phyloP scores from a whole-genome alignment of 2,797 vertebrate genomes.

The Esox lucius region DNA sequence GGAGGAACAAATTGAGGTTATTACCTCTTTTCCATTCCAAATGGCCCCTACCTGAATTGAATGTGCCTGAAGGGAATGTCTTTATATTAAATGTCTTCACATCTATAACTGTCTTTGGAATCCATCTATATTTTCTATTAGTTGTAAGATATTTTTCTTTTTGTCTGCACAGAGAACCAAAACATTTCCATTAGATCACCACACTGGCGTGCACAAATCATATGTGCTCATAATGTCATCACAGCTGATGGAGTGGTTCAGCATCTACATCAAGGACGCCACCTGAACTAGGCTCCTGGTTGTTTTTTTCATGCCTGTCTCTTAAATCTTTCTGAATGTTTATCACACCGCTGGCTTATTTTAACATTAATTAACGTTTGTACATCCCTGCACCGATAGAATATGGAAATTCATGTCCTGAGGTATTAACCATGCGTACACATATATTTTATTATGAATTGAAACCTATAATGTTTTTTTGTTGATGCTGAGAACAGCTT shows the following conservation, averaged over 20 bases:
- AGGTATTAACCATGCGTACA: too few species aligned
- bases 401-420: too few species aligned
- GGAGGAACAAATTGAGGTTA: slow-evolving; percentile 76
- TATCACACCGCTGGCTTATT: too few species aligned
- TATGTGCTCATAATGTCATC: slow-evolving; percentile 46
- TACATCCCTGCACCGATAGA: too few species aligned
- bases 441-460: too few species aligned
- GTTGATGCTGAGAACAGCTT: too few species aligned
- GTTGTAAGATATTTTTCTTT: slow-evolving; percentile 35
- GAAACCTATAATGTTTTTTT: too few species aligned
- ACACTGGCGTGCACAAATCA: slow-evolving; percentile 53
- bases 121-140: slow-evolving; percentile 65
- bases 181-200: slow-evolving; percentile 67
- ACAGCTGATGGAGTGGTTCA: slow-evolving; percentile 35
- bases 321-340: too few species aligned
- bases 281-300: slow-evolving; percentile 67
- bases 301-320: slow-evolving; percentile 46
- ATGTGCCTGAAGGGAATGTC: slow-evolving; percentile 74
- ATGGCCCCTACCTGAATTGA: slow-evolving; percentile 75
- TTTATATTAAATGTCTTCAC: slow-evolving; percentile 62
- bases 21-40: slow-evolving; percentile 75
- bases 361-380: too few species aligned
- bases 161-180: slow-evolving; percentile 37
- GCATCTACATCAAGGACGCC: slow-evolving; percentile 35
- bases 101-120: slow-evolving; percentile 66